Base-by-base conservation (phyloP, 2,797 vertebrate genomes). In the Anomalospiza imberbis region DNA sequence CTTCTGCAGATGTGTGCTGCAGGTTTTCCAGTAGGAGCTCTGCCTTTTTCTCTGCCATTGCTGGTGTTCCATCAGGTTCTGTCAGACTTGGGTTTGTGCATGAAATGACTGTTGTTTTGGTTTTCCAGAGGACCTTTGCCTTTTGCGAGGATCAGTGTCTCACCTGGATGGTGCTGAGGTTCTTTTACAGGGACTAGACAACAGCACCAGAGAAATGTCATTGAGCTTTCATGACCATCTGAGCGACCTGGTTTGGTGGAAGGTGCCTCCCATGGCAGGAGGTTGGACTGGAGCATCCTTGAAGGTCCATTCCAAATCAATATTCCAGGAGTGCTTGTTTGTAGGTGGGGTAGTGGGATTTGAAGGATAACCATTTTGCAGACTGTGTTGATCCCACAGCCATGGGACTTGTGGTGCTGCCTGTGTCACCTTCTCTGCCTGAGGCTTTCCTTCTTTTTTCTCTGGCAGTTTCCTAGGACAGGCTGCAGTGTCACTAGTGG, bases 331-430 rank as follows among this genome's bases (percentile, higher is more conserved):
- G 22, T 50, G 20, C 40, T 38, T 36, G 17, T 68, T 34, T 58
- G 34, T 82, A 44, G 48, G 31, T 34, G 31, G 8, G 12, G 9
- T 17, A 25, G 11, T 63, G 65, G 77, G 61, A 32, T 70, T 40
- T 71, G 66, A 57, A 51, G 58, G 38, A 44, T 47, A 19, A 12
- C 8, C 8, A 2, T 50, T 68, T 63, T 48, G 26, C 0, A 1
- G 29, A 6, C 24, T 58, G 1, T 25, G 17, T 42, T 61, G 20
- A 38, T 76, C 67, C 32, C 47, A 16, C 1, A 48, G 42, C 40
- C 0, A 0, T 19, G 16, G 68, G 44, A 72, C 4, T n/a, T 80
- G 71, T 32, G 28, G 47, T 57, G 47, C 31, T 0, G 0, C 15
- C 40, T 44, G 29, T 8, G 3, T 61, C 25, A 5, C 32, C 51